These are phyloP conservation scores for Axis porcinus DNA, from an alignment of 2,113 vertebrate genomes.

Conservation along the genomic window DNA sequence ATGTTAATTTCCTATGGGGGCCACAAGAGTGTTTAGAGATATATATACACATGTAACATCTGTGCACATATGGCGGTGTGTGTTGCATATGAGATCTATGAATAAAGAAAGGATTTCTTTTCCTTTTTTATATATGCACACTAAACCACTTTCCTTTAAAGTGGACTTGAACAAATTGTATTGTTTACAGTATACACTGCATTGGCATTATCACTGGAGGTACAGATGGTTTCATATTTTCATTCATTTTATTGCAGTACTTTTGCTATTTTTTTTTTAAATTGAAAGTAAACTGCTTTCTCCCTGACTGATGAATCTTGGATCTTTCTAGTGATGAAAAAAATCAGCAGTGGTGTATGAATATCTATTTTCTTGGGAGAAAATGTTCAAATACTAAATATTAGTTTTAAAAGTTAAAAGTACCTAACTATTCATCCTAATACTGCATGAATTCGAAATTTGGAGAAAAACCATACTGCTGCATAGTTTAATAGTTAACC, in stretches of 20 bases:
- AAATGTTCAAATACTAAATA: not conserved
- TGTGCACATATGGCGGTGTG: not conserved
- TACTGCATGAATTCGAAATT: not conserved
- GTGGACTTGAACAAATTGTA: not conserved
- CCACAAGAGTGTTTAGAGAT: not conserved
- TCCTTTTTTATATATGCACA: not conserved
- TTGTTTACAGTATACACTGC: conserved; percentile 71
- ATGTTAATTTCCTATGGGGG: not conserved
- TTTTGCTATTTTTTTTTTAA: conserved; percentile 63
- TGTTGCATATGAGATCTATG: not conserved
- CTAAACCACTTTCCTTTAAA: not conserved
- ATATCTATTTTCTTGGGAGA: conserved; percentile 7
- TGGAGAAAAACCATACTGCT: not conserved
- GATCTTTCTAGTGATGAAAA: conserved; percentile 42
- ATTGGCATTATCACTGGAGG: conserved; percentile 72
- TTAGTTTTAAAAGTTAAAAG: not conserved
- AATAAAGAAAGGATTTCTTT: not conserved
- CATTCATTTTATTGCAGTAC: conserved; percentile 65
- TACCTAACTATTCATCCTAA: not conserved
- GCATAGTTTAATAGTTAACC: not conserved
- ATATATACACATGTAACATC: too few species aligned
- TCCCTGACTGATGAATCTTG: conserved; percentile 70
- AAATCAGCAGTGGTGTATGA: not conserved
- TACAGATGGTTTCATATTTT: conserved; percentile 72
- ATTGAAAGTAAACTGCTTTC: conserved; percentile 72